phyloP scores from a whole-genome alignment of 2,797 vertebrate species.

The Spinibarbus caldwelli region DNA sequence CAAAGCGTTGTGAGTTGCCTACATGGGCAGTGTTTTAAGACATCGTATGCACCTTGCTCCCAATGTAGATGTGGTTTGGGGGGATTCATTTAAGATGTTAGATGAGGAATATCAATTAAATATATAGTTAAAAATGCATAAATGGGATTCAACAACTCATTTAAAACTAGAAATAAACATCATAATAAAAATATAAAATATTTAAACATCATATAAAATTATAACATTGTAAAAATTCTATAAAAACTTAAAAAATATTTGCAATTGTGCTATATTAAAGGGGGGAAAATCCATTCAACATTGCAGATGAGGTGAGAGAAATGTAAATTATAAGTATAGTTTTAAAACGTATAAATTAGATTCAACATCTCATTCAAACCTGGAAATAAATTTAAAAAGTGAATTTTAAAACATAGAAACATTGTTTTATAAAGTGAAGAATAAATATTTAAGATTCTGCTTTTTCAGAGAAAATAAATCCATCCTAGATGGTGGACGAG shows the following conservation, averaged over 20 bases:
- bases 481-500: neutral
- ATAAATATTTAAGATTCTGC: neutral
- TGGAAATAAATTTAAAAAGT: neutral
- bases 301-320: too few species aligned
- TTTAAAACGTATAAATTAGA: neutral
- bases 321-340: too few species aligned
- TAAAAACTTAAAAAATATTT: too few species aligned
- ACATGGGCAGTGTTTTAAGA: neutral
- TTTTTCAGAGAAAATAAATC: neutral
- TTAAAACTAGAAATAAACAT: neutral
- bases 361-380: neutral
- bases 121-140: neutral
- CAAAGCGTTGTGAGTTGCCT: neutral
- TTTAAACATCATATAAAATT: neutral
- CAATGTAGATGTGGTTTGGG: neutral
- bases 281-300: too few species aligned
- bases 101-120: neutral
- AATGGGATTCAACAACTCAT: neutral
- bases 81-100: neutral
- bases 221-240: neutral
- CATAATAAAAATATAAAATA: too few species aligned
- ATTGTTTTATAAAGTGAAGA: neutral
- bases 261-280: too few species aligned
- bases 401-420: neutral
- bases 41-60: neutral